These are phyloP conservation scores for Rhinopomastus cyanomelas DNA, from an alignment of 2,113 vertebrate species.

Conservation along the genomic window DNA sequence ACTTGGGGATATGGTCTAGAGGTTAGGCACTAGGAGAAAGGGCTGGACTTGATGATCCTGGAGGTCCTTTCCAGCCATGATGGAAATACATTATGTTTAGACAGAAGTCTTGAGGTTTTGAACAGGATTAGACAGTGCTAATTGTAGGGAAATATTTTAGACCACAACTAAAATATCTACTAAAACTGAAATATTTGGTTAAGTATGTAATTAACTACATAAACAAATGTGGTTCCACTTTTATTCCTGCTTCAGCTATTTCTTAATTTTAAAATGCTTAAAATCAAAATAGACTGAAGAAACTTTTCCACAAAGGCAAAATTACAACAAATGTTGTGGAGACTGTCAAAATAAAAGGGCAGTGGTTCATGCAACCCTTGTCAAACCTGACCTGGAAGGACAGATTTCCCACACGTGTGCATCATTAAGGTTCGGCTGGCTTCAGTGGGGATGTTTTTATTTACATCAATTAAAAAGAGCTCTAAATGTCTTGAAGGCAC, in stretches of 20 bases:
- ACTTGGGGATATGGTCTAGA: too few relatives aligned
- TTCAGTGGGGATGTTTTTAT: neutral
- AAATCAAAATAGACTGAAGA: neutral
- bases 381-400: neutral
- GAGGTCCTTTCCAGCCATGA: too few relatives aligned
- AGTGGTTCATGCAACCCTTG: neutral
- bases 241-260: neutral
- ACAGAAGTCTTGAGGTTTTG: neutral
- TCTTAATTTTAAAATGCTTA: neutral
- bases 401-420: neutral
- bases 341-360: neutral
- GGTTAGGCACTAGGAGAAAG: too few relatives aligned
- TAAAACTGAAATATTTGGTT: neutral
- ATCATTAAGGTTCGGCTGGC: neutral
- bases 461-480: conserved; percentile 8
- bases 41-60: too few relatives aligned
- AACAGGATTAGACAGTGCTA: neutral
- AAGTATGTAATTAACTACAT: neutral
- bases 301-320: neutral
- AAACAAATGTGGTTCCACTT: neutral
- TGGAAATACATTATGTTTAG: neutral
- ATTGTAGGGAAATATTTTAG: neutral
- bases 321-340: neutral
- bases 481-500: neutral
- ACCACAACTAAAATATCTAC: neutral